Percentiles rank a stretch among this genome's conserved stretches.
Conservation (phyloP, 2,797 vertebrate genomes). For the Pogoniulus pusillus region DNA sequence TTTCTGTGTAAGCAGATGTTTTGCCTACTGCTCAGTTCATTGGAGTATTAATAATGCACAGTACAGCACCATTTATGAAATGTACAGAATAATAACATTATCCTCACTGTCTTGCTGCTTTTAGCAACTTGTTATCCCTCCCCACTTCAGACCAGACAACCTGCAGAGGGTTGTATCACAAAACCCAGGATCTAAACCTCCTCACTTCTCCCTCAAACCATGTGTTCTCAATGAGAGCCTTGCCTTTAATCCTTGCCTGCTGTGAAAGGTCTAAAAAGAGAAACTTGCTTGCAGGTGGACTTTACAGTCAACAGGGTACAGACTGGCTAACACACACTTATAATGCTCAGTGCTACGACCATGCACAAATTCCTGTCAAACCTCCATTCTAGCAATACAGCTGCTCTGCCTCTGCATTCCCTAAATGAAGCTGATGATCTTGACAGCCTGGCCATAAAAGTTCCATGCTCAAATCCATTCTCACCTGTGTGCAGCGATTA, state of each 20-base stretch:
- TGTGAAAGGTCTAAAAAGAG: not conserved
- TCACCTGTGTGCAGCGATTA: not conserved
- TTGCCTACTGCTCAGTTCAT: not conserved
- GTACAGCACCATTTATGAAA: not conserved
- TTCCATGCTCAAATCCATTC: fast-evolving
- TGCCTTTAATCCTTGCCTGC: not conserved
- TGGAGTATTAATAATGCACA: not conserved
- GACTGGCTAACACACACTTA: not conserved
- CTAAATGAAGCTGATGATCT: not conserved
- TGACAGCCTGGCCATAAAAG: not conserved
- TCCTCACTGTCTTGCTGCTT: not conserved
- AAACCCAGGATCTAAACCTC: not conserved
- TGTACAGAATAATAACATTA: not conserved
- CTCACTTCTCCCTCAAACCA: not conserved
- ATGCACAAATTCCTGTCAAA: not conserved
- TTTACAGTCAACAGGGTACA: not conserved
- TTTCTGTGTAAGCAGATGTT: not conserved
- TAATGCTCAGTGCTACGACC: not conserved
- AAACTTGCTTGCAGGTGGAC: not conserved
- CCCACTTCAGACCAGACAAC: no score
- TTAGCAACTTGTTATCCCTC: not conserved
- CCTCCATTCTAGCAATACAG: not conserved
- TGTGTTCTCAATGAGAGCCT: not conserved
- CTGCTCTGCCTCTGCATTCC: not conserved
- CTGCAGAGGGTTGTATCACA: not conserved